Conservation (phyloP, 2,797 vertebrate genomes). For the Chelidonichthys spinosus region DNA sequence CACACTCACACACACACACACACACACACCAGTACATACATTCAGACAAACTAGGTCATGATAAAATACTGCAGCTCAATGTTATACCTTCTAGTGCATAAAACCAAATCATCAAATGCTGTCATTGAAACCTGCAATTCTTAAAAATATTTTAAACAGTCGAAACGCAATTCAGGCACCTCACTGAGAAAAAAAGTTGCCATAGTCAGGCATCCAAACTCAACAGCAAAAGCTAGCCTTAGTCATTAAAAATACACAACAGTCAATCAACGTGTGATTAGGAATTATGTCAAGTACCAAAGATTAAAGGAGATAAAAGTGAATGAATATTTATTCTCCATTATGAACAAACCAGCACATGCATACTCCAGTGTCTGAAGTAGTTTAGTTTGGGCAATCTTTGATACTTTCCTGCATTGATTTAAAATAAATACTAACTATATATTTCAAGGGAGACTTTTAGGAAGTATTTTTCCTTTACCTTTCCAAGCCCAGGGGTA, state of each 20-base stretch:
- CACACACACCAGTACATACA: constrained; percentile 16
- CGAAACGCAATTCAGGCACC: too few species aligned
- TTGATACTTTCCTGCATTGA: neutral
- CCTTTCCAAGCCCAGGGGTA: constrained; percentile 96
- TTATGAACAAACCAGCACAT: neutral
- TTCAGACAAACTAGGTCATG: constrained; percentile 60
- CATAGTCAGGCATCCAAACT: neutral
- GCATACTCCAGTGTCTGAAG: neutral
- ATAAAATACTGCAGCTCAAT: constrained; percentile 39
- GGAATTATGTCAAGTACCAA: neutral
- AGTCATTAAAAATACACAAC: neutral
- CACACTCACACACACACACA: constrained; percentile 26
- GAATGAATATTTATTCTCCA: neutral
- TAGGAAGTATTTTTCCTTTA: constrained; percentile 68
- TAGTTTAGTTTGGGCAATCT: neutral
- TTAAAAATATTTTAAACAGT: neutral
- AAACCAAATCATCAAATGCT: neutral
- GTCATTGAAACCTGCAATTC: neutral
- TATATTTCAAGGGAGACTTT: neutral
- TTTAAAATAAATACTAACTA: neutral
- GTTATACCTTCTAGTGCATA: constrained; percentile 30
- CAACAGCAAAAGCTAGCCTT: neutral
- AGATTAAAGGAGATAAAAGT: neutral
- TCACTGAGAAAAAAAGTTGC: too few species aligned
- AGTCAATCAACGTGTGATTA: too few species aligned